Evolutionary conservation across 2,888 invertebrate genomes (phyloP).

Genomic region (Papilio demoleus): DNA sequence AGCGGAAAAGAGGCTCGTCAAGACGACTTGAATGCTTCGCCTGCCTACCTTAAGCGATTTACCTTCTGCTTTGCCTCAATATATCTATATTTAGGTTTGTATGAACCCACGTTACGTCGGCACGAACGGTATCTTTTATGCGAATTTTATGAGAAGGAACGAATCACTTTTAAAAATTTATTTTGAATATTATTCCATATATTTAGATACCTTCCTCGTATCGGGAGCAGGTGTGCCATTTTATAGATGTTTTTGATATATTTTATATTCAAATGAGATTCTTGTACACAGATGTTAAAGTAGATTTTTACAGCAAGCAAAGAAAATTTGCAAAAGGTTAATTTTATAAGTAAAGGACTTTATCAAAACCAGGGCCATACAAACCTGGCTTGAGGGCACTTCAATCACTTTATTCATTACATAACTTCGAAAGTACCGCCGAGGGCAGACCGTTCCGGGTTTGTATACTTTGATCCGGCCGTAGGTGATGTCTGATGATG

Average conservation of each 20-base stretch:
- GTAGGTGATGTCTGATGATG: too few relatives aligned
- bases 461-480: too few relatives aligned
- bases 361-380: too few relatives aligned
- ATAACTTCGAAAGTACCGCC: too few relatives aligned
- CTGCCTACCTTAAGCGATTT: conserved; percentile 36
- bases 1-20: conserved; percentile 47
- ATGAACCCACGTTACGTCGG: conserved; percentile 1
- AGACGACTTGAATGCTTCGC: conserved; percentile 43
- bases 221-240: conserved; percentile 26
- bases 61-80: conserved; percentile 27
- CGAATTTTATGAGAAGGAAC: conserved; percentile 31
- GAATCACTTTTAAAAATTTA: conserved; percentile 28
- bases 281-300: background rate
- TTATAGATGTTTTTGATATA: conserved; percentile 7
- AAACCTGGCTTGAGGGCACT: too few relatives aligned
- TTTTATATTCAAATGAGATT: conserved; percentile 14
- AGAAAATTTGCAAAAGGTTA: too few relatives aligned
- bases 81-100: conserved; percentile 28
- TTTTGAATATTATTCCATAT: conserved; percentile 34
- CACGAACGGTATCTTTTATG: conserved; percentile 34
- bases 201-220: conserved; percentile 16
- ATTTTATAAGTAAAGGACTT: too few relatives aligned
- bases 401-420: too few relatives aligned
- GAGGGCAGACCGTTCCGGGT: too few relatives aligned
- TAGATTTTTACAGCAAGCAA: background rate